Percentiles rank a stretch among this genome's conserved stretches.
Conservation (phyloP, 2,888 invertebrate species). For the Heteromyza rotundicornis region DNA sequence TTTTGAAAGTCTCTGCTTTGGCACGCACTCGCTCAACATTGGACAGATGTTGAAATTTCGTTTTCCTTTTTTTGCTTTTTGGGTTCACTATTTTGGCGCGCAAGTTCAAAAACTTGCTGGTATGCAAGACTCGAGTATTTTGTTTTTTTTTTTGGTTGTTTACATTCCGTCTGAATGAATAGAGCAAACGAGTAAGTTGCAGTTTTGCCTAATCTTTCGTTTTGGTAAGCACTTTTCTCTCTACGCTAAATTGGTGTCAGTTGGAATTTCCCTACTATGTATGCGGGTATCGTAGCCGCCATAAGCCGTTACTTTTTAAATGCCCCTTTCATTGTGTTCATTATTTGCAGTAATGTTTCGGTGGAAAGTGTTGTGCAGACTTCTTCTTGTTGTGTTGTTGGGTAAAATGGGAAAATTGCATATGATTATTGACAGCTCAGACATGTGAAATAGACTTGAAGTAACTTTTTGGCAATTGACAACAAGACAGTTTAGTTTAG, state of each 20-base stretch:
- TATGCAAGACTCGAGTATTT: not conserved
- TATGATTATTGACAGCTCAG: slow-evolving; percentile 22
- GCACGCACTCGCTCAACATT: slow-evolving; percentile 14
- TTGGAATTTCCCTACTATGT: slow-evolving; percentile 29
- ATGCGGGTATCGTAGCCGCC: slow-evolving; percentile 26
- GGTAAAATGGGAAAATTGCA: too few species aligned
- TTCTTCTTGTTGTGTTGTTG: too few species aligned
- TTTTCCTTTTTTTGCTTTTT: slow-evolving; percentile 35
- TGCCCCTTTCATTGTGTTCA: not conserved
- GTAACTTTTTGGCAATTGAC: not conserved
- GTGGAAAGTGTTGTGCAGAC: not conserved
- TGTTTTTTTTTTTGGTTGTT: too few species aligned
- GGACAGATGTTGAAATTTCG: slow-evolving; percentile 39
- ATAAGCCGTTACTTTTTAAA: slow-evolving; percentile 22
- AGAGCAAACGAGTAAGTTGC: not conserved
- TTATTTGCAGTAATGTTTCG: not conserved
- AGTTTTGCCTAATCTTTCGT: slow-evolving; percentile 21
- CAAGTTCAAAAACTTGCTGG: slow-evolving; percentile 9
- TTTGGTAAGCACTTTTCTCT: not conserved
- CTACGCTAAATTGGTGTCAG: slow-evolving; percentile 20
- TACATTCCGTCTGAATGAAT: slow-evolving; percentile 8
- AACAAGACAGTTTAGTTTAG: not conserved
- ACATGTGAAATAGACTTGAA: slow-evolving; percentile 2
- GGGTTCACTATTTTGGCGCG: not conserved
- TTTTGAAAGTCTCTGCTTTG: slow-evolving; percentile 3